phyloP scores from a whole-genome alignment of 1,140 invertebrate species.

The Hycleus phaleratus region DNA sequence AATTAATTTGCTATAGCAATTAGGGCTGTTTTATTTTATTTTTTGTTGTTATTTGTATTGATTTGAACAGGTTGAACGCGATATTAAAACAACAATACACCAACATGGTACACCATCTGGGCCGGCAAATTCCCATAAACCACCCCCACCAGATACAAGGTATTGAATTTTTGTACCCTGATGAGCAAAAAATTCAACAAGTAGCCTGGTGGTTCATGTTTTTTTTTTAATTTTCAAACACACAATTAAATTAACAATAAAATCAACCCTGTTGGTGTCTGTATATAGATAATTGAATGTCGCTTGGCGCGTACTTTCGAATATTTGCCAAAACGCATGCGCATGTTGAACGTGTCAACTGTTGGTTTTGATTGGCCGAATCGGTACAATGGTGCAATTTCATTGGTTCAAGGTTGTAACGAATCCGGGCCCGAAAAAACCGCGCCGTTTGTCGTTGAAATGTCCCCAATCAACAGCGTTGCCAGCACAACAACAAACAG shows the following conservation, averaged over 20 bases:
- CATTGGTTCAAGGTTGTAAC: slow-evolving; percentile 61
- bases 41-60: slow-evolving; percentile 8
- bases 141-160: slow-evolving; percentile 38
- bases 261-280: too few relatives aligned
- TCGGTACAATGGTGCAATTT: background rate
- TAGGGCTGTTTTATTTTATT: background rate
- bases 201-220: too few relatives aligned
- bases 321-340: too few relatives aligned
- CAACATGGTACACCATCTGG: slow-evolving; percentile 19
- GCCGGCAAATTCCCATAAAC: slow-evolving; percentile 33
- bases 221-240: too few relatives aligned
- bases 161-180: slow-evolving; percentile 19
- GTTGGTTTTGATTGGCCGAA: too few relatives aligned
- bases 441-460: slow-evolving; percentile 46
- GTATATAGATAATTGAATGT: too few relatives aligned
- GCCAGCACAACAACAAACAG: slow-evolving; percentile 41
- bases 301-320: too few relatives aligned
- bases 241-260: too few relatives aligned
- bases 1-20: too few relatives aligned
- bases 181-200: background rate
- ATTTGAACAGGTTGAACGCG: slow-evolving; percentile 22
- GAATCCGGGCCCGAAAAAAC: slow-evolving; percentile 62
- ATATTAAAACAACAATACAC: slow-evolving; percentile 9
- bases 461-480: slow-evolving; percentile 2
- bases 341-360: too few relatives aligned